Percentiles rank a stretch among this genome's conserved stretches.
phyloP scores from a whole-genome alignment of 1,140 invertebrate genomes.

The Acarapis woodi region DNA sequence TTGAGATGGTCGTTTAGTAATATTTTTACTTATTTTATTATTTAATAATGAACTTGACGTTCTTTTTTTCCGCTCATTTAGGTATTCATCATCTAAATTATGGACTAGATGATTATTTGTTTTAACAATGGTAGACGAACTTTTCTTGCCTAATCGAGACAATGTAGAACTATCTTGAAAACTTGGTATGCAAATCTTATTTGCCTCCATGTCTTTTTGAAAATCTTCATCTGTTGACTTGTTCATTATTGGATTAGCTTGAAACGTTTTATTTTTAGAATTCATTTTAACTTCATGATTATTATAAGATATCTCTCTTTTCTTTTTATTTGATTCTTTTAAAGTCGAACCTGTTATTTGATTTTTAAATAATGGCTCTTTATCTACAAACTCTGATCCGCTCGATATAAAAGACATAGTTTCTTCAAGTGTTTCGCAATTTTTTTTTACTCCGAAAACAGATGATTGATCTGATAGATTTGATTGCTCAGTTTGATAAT shows the following conservation, averaged over 20 bases:
- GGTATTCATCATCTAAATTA: no score
- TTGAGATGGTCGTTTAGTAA: no score
- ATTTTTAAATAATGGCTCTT: neutral
- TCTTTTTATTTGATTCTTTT: neutral
- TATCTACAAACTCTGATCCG: neutral
- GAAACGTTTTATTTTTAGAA: neutral
- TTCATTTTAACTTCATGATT: neutral
- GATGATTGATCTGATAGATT: no score
- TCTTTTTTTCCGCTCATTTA: no score
- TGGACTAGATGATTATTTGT: no score
- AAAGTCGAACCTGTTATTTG: neutral
- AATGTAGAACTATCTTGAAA: neutral
- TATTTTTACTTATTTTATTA: no score
- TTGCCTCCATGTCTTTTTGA: neutral
- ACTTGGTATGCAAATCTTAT: neutral
- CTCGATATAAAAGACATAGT: slow-evolving; percentile 9
- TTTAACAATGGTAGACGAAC: neutral
- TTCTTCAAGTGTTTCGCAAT: slow-evolving; percentile 7
- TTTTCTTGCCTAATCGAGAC: neutral
- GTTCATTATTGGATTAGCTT: neutral
- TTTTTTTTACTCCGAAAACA: no score
- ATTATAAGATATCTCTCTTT: neutral
- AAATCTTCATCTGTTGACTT: slow-evolving; percentile 1
- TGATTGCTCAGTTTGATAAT: no score
- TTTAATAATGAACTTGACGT: no score